A percentile compares a stretch with the other conserved stretches of the same genome.
Conservation (phyloP, 2,113 vertebrate species). For the Trichechus manatus region DNA sequence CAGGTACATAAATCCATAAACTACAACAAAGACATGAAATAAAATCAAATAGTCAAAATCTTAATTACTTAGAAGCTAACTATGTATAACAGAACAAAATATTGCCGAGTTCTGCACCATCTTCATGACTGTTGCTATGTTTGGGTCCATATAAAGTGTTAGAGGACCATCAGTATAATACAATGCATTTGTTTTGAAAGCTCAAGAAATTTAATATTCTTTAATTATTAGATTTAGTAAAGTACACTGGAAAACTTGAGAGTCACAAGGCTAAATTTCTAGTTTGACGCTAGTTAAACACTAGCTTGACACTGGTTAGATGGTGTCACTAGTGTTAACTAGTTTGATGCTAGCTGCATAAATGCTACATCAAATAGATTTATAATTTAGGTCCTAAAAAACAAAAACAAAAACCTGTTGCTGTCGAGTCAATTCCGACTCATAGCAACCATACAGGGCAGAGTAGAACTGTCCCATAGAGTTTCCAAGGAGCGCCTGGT, state of each 20-base stretch:
- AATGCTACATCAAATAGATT: background rate
- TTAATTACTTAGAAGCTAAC: background rate
- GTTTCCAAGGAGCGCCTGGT: no score
- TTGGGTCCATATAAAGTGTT: background rate
- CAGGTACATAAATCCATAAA: background rate
- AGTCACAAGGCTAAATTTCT: background rate
- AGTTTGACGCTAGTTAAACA: background rate
- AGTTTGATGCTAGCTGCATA: background rate
- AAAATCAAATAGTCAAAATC: background rate
- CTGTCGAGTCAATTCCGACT: no score
- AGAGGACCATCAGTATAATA: background rate
- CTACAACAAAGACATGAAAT: background rate
- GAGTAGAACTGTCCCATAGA: no score
- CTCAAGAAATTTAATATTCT: background rate
- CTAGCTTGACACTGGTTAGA: background rate
- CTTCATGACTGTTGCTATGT: background rate
- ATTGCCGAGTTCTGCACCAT: background rate
- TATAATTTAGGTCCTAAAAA: background rate
- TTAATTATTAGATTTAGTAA: background rate
- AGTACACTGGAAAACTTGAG: background rate
- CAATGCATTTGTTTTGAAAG: background rate
- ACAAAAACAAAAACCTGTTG: no score
- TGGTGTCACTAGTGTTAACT: background rate
- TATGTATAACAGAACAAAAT: background rate
- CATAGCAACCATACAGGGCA: no score